Evolutionary conservation across 2,113 vertebrate species (phyloP).

Genomic region (Pseudopodoces humilis): DNA sequence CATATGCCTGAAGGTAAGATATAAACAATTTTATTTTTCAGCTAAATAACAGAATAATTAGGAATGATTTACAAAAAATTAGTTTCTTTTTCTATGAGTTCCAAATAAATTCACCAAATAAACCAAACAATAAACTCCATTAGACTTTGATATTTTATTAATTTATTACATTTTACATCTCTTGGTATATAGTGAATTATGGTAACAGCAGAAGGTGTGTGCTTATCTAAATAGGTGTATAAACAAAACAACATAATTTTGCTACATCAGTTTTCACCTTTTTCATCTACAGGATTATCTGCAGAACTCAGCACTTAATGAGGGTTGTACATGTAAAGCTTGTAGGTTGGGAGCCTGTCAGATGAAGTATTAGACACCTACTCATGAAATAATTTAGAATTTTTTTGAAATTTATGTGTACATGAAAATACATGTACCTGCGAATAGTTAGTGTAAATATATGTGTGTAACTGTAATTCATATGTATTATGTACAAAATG

Average conservation of each 20-base stretch:
- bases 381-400: not conserved
- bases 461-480: not conserved
- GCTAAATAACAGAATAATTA: conserved; percentile 15
- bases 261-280: not conserved
- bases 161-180: not conserved
- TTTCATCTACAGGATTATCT: not conserved
- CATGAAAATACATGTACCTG: not conserved
- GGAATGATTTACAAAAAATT: not conserved
- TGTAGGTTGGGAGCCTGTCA: not conserved
- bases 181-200: not conserved
- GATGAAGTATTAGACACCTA: not conserved
- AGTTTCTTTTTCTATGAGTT: not conserved
- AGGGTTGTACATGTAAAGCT: not conserved
- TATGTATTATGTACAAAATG: not conserved
- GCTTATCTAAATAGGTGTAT: not conserved
- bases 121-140: not conserved
- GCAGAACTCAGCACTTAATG: not conserved
- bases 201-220: not conserved
- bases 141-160: not conserved
- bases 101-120: no score
- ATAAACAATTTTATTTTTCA: conserved; percentile 12
- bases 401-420: not conserved
- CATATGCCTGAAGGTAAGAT: conserved; percentile 30
- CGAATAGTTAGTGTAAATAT: not conserved
- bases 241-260: not conserved